Base-by-base conservation (phyloP, 2,113 vertebrate genomes). In the Heterotilapia buettikoferi region DNA sequence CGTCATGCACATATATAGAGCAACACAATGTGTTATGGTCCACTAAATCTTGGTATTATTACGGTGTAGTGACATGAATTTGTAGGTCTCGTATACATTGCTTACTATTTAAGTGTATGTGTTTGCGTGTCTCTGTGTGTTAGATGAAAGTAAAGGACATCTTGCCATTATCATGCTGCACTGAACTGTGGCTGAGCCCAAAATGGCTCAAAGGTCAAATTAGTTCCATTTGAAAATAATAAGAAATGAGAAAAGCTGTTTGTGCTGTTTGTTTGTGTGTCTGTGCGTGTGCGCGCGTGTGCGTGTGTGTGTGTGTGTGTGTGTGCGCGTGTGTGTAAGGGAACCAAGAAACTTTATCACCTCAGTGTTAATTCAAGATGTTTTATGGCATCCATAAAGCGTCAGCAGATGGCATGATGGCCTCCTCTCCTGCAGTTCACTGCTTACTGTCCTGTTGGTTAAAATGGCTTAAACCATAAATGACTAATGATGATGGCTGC, bases 121-220 rank as follows among this genome's bases (percentile, higher is more conserved):
- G 85, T 71, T 61, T 79, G 71, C 43, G 83, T 83, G 68, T 73
- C 26, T 79, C 29, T 50, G 29, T 78, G 43, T 43, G 63, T 84
- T 14, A 57, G 61, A 76, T 19, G 24, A 36, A 16, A 83, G n/a
- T 86, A 86, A 31, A 80, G 66, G 87, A 92, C 92, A 93, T 87
- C 61, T 88, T 92, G 83, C 50, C 82, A 76, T 92, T 85, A 89
- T 91, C 73, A 89, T 89, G 88, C 87, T 89, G 82, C 90, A 82
- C 63, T 92, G 92, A 91, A 90, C 82, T 45, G 66, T 81, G 68
- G 81, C 61, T 66, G 36, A 63, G 73, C 54, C 82, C 73, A 80
- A 84, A 83, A 91, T 84, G 18, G 63, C 89, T 89, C 76, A 90
- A 92, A 94, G 86, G 93, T 94, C 90, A 94, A 87, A 94, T 92